Percentiles rank a stretch among this genome's conserved stretches.
Evolutionary conservation across 2,113 vertebrate genomes (phyloP).

Genomic region (Tachysurus vachellii): DNA sequence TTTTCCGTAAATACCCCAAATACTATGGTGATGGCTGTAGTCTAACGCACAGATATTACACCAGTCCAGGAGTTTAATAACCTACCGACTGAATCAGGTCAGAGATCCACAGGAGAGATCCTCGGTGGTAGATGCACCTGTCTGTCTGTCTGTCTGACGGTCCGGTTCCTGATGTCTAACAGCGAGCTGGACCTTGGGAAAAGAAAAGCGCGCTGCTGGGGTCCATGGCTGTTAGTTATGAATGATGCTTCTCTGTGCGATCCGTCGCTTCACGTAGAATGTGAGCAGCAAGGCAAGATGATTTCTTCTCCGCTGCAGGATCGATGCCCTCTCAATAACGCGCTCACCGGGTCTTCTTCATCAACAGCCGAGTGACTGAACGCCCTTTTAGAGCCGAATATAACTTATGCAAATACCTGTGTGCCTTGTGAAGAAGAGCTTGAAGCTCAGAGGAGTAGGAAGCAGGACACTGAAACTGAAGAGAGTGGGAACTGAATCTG

Average conservation of each 20-base stretch:
- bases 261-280: neutral
- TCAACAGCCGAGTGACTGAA: neutral
- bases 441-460: slow-evolving; percentile 3
- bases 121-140: neutral
- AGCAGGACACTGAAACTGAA: neutral
- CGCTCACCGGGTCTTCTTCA: neutral
- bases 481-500: slow-evolving; percentile 7
- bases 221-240: neutral
- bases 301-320: neutral
- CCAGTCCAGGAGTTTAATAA: slow-evolving; percentile 8
- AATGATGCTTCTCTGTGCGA: neutral
- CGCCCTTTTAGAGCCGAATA: neutral
- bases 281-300: neutral
- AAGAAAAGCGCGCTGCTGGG: neutral
- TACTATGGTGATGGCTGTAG: neutral
- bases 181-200: neutral
- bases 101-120: neutral
- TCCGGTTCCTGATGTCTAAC: neutral
- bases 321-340: neutral
- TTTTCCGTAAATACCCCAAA: neutral
- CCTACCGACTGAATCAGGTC: slow-evolving; percentile 33
- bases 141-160: neutral
- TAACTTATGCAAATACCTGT: slow-evolving; percentile 14
- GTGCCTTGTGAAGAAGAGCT: neutral
- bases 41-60: neutral